Evolutionary conservation across 2,797 vertebrate genomes (phyloP), one percentile per base, ranked within the genome.

Genomic region (Periophthalmus magnuspinnatus): DNA sequence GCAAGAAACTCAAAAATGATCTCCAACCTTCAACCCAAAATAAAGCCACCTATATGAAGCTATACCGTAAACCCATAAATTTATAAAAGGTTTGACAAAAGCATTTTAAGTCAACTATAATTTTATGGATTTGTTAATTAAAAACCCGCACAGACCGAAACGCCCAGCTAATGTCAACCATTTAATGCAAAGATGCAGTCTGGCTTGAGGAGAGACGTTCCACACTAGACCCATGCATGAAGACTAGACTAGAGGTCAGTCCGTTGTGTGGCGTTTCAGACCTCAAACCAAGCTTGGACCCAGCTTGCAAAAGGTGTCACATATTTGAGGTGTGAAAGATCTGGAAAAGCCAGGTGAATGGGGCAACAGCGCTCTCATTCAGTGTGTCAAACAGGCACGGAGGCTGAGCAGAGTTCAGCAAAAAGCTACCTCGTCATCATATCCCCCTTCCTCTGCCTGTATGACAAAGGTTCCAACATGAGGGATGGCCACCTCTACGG

Each of bases 401-500:
- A 60, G 66, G 72, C 67, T 75, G 33, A 69, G 68, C 70, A 65
- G 55, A 75, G 11, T 28, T 64, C 69, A n/a, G 60, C 48, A 65
- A 74, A 80, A 75, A 80, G 84, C 94, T 99, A 99, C 97, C 97
- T 99, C 95, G 41, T 99, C 97, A 86, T 99, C 97, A 92, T 97
- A 98, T 88, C 96, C 96, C 92, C 96, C 96, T 93, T 96, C 95
- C 92, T 97, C 94, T 91, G 96, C 94, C 91, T 97, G 94, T 94
- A 96, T 95, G 89, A 98, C 93, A 92, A 97, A 96, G 83, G 95
- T 96, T 90, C 96, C 97, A 94, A 98, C 90, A 77, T 96, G 94
- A 82, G 97, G 97, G 83, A 97, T 96, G 89, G 95, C 95, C 93
- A 98, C 96, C 93, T 99, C 96, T 86, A 97, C 92, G 80, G 94